Evolutionary conservation across 2,888 invertebrate genomes (phyloP).

Genomic region (Timandra comae): DNA sequence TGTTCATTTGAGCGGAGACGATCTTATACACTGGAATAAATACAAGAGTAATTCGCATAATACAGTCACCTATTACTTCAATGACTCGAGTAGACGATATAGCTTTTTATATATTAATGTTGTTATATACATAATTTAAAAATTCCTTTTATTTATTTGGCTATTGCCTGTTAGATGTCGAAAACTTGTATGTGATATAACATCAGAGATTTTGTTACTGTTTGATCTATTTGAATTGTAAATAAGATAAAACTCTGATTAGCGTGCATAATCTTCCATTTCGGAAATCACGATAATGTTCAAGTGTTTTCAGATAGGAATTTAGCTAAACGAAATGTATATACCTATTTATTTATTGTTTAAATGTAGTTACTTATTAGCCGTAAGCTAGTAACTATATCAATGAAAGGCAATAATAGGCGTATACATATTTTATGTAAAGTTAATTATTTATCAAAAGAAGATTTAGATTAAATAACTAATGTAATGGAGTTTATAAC

Average conservation of each 20-base stretch:
- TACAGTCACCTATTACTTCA: slow-evolving; percentile 53
- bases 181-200: slow-evolving; percentile 65
- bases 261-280: slow-evolving; percentile 52
- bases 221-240: slow-evolving; percentile 62
- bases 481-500: slow-evolving; percentile 43
- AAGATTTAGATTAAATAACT: slow-evolving; percentile 50
- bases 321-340: slow-evolving; percentile 35
- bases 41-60: slow-evolving; percentile 64
- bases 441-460: slow-evolving; percentile 47
- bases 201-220: slow-evolving; percentile 57
- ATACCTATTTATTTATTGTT: slow-evolving; percentile 51
- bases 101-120: slow-evolving; percentile 20
- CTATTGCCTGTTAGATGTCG: slow-evolving; percentile 65
- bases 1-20: slow-evolving; percentile 71
- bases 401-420: slow-evolving; percentile 69
- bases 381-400: slow-evolving; percentile 40
- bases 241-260: slow-evolving; percentile 64
- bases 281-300: slow-evolving; percentile 45
- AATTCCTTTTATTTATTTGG: slow-evolving; percentile 53
- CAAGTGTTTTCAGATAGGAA: slow-evolving; percentile 41
- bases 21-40: slow-evolving; percentile 57
- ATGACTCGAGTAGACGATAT: slow-evolving; percentile 50
- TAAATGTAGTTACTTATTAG: slow-evolving; percentile 33
- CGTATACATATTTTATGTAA: slow-evolving; percentile 63
- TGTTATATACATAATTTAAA: slow-evolving; percentile 41